Evolutionary conservation across 2,888 invertebrate genomes (phyloP).

Genomic region (Plutella xylostella): DNA sequence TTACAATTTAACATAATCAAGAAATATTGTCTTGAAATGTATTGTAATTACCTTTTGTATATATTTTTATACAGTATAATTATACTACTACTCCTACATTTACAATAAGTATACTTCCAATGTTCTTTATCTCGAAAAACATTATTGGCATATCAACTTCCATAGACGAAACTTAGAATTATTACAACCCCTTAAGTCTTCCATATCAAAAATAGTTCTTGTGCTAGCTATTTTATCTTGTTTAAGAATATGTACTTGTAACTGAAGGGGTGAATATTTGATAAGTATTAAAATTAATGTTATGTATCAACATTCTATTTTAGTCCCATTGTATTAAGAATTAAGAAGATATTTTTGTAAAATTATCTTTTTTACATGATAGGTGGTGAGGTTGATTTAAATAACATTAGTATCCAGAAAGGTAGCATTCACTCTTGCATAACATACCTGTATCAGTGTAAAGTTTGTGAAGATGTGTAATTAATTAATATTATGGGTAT

Average conservation of each 20-base stretch:
- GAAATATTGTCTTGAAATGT: slow-evolving; percentile 37
- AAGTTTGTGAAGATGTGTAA: too few species aligned
- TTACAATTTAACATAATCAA: slow-evolving; percentile 42
- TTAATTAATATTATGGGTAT: too few species aligned
- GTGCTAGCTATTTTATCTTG: slow-evolving; percentile 46
- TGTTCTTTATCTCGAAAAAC: slow-evolving; percentile 45
- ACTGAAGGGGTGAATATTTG: slow-evolving; percentile 41
- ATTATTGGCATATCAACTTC: slow-evolving; percentile 70
- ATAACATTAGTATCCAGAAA: too few species aligned
- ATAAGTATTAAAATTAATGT: slow-evolving; percentile 21
- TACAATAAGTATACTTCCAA: slow-evolving; percentile 62
- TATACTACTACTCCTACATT: slow-evolving; percentile 37
- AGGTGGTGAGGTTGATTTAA: too few species aligned
- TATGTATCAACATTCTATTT: neutral
- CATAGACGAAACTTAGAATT: slow-evolving; percentile 57
- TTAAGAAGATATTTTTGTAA: too few species aligned
- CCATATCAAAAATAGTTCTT: slow-evolving; percentile 66
- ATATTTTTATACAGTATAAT: slow-evolving; percentile 66
- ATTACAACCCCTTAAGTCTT: slow-evolving; percentile 56
- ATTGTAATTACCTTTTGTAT: slow-evolving; percentile 56
- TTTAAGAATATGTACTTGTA: slow-evolving; percentile 21
- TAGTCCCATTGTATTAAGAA: neutral
- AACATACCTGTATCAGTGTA: too few species aligned
- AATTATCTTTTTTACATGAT: too few species aligned
- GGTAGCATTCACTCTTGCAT: too few species aligned